A percentile compares a stretch with the other conserved stretches of the same genome.
Evolutionary conservation across 2,113 vertebrate genomes (phyloP).

Genomic region (Mus pahari): DNA sequence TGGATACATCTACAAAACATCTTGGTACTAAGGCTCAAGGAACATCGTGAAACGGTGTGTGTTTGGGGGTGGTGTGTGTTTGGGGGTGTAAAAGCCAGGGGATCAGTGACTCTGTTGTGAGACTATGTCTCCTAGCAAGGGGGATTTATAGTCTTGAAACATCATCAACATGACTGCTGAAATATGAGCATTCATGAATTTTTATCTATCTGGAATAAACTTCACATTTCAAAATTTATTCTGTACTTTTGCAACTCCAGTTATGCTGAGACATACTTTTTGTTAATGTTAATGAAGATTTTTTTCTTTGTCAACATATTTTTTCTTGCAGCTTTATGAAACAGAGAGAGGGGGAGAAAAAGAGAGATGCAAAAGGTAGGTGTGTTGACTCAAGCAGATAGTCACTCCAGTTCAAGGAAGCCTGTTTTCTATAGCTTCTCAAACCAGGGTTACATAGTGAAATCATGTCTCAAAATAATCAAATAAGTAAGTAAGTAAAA

Average conservation of each 20-base stretch:
- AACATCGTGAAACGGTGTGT: background rate
- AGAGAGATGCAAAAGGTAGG: background rate
- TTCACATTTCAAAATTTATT: conserved; percentile 14
- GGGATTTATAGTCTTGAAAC: background rate
- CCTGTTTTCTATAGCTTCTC: background rate
- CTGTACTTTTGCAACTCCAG: background rate
- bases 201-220: background rate
- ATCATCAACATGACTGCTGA: background rate
- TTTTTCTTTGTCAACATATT: background rate
- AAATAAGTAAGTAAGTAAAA: background rate
- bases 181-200: background rate
- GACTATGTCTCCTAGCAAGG: background rate
- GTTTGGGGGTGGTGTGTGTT: background rate
- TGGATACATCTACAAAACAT: background rate
- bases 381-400: background rate
- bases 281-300: background rate
- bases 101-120: background rate
- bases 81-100: background rate
- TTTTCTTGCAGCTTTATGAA: background rate
- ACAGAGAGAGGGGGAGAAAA: background rate
- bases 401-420: background rate
- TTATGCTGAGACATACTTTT: background rate
- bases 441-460: background rate
- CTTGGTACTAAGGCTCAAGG: background rate
- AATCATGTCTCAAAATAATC: background rate